phyloP scores from a whole-genome alignment of 2,888 invertebrate species.

The Trypoxylon attenuatum region DNA sequence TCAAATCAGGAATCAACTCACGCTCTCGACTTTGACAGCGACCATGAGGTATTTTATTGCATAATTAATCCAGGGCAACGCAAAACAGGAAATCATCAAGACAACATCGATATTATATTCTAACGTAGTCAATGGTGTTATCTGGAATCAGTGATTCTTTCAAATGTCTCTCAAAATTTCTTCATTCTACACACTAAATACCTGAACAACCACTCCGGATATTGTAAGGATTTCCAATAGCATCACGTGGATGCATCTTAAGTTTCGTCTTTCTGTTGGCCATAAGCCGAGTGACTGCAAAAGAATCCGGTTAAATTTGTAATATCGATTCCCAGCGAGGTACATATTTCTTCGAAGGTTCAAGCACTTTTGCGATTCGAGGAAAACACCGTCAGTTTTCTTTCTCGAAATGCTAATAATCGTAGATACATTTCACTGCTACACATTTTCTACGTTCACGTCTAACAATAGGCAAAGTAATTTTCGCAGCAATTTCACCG shows the following conservation, averaged over 20 bases:
- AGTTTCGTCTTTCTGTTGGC: slow-evolving; percentile 6
- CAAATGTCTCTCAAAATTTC: not conserved
- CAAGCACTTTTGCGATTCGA: slow-evolving; percentile 5
- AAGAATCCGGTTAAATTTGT: slow-evolving; percentile 12
- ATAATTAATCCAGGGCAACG: slow-evolving; percentile 7
- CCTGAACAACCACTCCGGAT: slow-evolving; percentile 3
- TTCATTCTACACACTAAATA: not conserved
- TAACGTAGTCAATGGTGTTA: slow-evolving; percentile 6
- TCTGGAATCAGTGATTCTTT: slow-evolving; percentile 17
- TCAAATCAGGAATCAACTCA: not conserved
- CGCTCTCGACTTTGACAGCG: not conserved
- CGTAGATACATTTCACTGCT: not conserved
- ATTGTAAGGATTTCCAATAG: not conserved
- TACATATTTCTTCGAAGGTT: slow-evolving; percentile 18
- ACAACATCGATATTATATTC: slow-evolving; percentile 1
- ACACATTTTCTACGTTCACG: no score
- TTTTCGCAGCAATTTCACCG: no score
- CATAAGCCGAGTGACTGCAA: slow-evolving; percentile 14
- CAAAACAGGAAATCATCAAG: slow-evolving; percentile 8
- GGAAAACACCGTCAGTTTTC: not conserved
- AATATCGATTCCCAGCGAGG: slow-evolving; percentile 16
- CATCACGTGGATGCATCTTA: not conserved
- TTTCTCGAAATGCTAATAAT: no score
- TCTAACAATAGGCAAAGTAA: no score
- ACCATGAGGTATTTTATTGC: slow-evolving; percentile 6